Evolutionary conservation across 2,797 vertebrate species (phyloP).

Genomic region (Danio albolineatus): DNA sequence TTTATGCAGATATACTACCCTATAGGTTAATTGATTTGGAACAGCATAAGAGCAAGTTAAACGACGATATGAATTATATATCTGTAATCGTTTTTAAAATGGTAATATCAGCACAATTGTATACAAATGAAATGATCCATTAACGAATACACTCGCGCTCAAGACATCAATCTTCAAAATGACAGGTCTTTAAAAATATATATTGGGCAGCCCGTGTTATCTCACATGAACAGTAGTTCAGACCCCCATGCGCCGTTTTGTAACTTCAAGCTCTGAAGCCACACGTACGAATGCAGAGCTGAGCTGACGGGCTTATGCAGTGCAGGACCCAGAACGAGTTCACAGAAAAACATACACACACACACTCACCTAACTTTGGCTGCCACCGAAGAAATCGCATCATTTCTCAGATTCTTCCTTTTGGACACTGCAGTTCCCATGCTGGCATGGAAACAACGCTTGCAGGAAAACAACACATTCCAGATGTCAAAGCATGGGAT

Average conservation of each 20-base stretch:
- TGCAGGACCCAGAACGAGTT: slow-evolving; percentile 35
- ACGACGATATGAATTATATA: background rate
- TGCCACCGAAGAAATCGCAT: slow-evolving; percentile 96
- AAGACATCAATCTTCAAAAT: background rate
- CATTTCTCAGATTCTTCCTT: slow-evolving; percentile 92
- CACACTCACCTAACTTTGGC: slow-evolving; percentile 96
- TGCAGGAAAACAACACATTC: slow-evolving; percentile 80
- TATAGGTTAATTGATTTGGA: background rate
- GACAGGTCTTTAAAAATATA: background rate
- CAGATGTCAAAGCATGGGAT: slow-evolving; percentile 64
- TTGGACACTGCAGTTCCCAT: slow-evolving; percentile 98
- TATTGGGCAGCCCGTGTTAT: slow-evolving; percentile 20
- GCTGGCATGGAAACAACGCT: slow-evolving; percentile 84
- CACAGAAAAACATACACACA: background rate
- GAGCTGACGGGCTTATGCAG: slow-evolving; percentile 16
- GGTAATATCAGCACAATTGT: background rate
- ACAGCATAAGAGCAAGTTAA: background rate
- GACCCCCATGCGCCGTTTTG: slow-evolving; percentile 27
- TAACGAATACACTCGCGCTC: background rate
- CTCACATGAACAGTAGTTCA: slow-evolving; percentile 8
- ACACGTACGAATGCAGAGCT: slow-evolving; percentile 23
- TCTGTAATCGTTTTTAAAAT: background rate
- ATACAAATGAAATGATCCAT: background rate
- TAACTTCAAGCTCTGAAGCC: slow-evolving; percentile 34
- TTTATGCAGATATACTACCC: no score